Evolutionary conservation across 2,888 invertebrate genomes (phyloP), one percentile per base, ranked within the genome.

Genomic region (Luffia ferchaultella): DNA sequence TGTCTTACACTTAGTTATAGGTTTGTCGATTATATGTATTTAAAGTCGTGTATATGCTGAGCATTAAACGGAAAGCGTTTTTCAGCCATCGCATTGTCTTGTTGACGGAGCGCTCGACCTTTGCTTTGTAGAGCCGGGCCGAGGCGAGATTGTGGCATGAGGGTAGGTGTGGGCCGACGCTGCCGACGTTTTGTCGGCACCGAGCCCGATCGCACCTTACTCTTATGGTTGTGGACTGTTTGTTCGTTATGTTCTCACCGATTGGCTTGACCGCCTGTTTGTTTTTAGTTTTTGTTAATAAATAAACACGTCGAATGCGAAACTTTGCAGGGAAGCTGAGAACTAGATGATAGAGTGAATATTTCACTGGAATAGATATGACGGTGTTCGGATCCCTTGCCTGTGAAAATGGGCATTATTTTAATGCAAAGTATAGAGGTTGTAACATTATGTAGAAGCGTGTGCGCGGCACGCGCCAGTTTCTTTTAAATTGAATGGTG

Each of bases 391-490:
- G 78, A 80, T 80, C 80, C 83, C 82, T 83, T 84, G 83, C 85
- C 85, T 85, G 86, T 87, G 89, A 90, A 90, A 91, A 91, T 89
- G 89, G 89, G 90, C 91, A 92, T 92, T 92, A 91, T 88, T 92
- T 92, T 91, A 89, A 90, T 92, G 92, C 92, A 92, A 92, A 92
- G 92, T 92, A 92, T 92, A 92, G 92, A 92, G 89, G 91, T 92
- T 91, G 90, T 91, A 90, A 83, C 77, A 73, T 68, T 7, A 16
- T n/a, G 43, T 42, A n/a, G 7, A n/a, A 3, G 7, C 43, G 43
- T 42, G 16, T n/a, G 43, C 64, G 60, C 73, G 74, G 73, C 74
- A 76, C 78, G 64, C 73, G 70, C 78, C 70, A 78, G 83, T 83
- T 80, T 83, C 79, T 80, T 82, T 78, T 78, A 78, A 80, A 74